A percentile compares a stretch with the other conserved stretches of the same genome.
phyloP scores from a whole-genome alignment of 2,113 vertebrate species.

The Genyomyrus donnyi region DNA sequence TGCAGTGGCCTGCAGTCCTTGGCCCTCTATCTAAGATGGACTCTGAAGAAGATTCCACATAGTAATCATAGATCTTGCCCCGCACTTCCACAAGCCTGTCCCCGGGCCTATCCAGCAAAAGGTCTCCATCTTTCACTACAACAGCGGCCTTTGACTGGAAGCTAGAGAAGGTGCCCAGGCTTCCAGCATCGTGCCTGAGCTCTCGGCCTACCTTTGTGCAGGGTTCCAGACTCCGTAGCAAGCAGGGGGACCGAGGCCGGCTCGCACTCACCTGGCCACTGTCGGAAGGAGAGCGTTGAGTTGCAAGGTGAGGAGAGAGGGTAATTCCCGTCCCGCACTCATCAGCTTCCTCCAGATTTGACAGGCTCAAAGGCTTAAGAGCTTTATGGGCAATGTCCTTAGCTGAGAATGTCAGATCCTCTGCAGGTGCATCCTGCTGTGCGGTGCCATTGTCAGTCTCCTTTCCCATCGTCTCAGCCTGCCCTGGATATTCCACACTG shows the following conservation, averaged over 20 bases:
- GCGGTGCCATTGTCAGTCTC: background rate
- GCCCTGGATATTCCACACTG: background rate
- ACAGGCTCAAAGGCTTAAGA: background rate
- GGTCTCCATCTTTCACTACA: constrained; percentile 67
- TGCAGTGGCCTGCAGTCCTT: background rate
- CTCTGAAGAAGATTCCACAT: constrained; percentile 65
- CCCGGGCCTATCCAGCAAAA: constrained; percentile 40
- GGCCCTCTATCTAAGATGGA: constrained; percentile 40
- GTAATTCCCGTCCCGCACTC: constrained; percentile 34
- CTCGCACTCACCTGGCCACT: constrained; percentile 30
- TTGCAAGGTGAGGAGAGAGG: constrained; percentile 4
- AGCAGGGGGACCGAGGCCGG: constrained; percentile 50
- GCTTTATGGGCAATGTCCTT: background rate
- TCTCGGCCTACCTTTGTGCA: constrained; percentile 59
- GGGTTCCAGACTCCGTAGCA: constrained; percentile 57
- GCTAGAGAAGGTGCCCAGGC: constrained; percentile 53
- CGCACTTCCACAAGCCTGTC: constrained; percentile 36
- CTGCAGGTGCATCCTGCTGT: constrained; percentile 5
- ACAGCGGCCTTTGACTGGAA: constrained; percentile 74
- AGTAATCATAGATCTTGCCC: constrained; percentile 81
- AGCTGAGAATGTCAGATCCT: background rate
- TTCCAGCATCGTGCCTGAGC: constrained; percentile 43
- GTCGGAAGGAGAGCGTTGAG: constrained; percentile 8
- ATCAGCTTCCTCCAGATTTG: constrained; percentile 13
- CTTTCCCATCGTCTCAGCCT: background rate